These are phyloP conservation scores for Synergus laeviventris DNA, from an alignment of 2,888 invertebrate genomes.

Conservation along the genomic window DNA sequence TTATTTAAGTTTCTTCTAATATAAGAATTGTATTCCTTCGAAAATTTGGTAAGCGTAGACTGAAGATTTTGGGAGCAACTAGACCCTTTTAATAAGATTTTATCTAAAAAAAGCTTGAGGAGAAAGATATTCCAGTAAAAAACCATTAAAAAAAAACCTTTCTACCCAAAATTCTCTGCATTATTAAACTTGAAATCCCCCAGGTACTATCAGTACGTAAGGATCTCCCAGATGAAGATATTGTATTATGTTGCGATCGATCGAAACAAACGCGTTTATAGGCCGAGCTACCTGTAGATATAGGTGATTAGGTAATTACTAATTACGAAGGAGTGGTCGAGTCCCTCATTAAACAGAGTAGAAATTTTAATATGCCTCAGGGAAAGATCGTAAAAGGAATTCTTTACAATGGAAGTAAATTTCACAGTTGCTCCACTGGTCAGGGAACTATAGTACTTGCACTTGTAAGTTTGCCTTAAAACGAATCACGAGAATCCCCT, in stretches of 20 bases:
- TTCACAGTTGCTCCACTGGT: conserved; percentile 6
- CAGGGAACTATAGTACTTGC: conserved; percentile 12
- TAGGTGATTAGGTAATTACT: conserved; percentile 28
- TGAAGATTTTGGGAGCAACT: no score
- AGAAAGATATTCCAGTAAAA: background rate
- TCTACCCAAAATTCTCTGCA: background rate
- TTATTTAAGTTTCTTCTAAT: background rate
- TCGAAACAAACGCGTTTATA: background rate
- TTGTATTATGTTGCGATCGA: conserved; percentile 13
- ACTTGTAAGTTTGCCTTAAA: conserved; percentile 25
- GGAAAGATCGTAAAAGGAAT: background rate
- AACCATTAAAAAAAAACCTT: background rate
- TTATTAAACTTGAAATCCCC: conserved; percentile 5
- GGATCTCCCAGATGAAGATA: conserved; percentile 1
- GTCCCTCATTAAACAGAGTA: conserved; percentile 33
- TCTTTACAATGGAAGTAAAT: conserved; percentile 15
- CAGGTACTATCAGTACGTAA: background rate
- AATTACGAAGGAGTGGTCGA: conserved; percentile 32
- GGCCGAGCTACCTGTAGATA: background rate
- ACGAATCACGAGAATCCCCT: conserved; percentile 45
- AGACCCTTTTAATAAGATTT: background rate
- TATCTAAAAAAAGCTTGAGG: background rate
- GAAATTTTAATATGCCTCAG: conserved; percentile 22
- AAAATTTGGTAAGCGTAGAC: background rate
- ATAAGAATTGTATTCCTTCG: background rate